phyloP scores from a whole-genome alignment of 2,113 vertebrate species.

The Hippolais icterina region DNA sequence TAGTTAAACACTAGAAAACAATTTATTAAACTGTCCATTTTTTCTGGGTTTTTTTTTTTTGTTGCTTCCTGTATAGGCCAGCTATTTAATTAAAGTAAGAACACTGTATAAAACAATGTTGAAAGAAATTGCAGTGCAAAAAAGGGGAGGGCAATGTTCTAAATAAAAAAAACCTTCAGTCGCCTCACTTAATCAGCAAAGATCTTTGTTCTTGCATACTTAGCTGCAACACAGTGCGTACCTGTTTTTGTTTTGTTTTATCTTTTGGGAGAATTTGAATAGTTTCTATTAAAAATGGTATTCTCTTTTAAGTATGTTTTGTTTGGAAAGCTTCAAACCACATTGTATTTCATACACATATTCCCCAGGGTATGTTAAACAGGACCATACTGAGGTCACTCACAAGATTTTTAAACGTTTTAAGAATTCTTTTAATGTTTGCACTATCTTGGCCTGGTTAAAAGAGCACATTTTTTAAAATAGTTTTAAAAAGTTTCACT shows the following conservation, averaged over 20 bases:
- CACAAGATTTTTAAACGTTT: constrained; percentile 67
- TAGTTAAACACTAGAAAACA: background rate
- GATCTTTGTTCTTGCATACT: background rate
- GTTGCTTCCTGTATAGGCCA: background rate
- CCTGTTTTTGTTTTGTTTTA: constrained; percentile 54
- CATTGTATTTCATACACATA: constrained; percentile 65
- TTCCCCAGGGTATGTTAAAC: constrained; percentile 69
- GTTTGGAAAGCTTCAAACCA: constrained; percentile 72
- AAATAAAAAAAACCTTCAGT: background rate
- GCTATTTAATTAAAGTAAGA: background rate
- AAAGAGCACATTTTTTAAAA: constrained; percentile 57
- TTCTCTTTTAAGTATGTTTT: constrained; percentile 75
- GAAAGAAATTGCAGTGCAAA: background rate
- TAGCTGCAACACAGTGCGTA: constrained; percentile 4
- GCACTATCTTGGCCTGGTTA: constrained; percentile 64
- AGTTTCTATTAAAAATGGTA: constrained; percentile 67
- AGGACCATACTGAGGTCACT: constrained; percentile 72
- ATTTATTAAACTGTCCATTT: background rate
- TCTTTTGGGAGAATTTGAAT: constrained; percentile 45
- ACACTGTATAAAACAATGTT: background rate
- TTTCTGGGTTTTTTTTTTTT: background rate
- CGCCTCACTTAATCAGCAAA: constrained; percentile 1
- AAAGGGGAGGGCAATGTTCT: background rate
- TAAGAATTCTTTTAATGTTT: constrained; percentile 75
- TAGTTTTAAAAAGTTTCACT: background rate